Base-by-base conservation (phyloP, 2,888 invertebrate species). In the Harmothoe impar region DNA sequence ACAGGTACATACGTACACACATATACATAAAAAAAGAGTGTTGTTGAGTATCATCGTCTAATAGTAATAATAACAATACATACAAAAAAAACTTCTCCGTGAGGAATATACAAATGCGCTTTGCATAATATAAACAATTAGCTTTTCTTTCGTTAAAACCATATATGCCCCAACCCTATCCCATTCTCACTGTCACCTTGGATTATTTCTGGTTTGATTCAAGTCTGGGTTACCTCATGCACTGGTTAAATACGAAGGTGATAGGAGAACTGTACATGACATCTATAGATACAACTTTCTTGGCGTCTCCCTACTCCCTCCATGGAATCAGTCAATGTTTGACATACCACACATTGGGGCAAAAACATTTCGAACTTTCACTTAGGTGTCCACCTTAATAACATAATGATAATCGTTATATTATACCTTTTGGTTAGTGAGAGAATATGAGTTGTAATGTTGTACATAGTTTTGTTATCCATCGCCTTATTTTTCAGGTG, bases 331-430 rank as follows among this genome's bases (percentile, higher is more conserved):
- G 86, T 86, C 86, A 86, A 86, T 54, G 56, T 54, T 25, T 54
- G 86, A 86, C 86, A 86, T 86, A 86, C 86, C 86, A 86, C 86
- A 54, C 54, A 86, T 29, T 52, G 56, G 56, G 86, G 56, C 15
- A 29, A 43, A 86, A 86, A 29, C 52, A 54, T 43, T 20, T 84
- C 84, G 5, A 84, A 43, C 29, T 0, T 86, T 29, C 56, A 56
- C 86, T 31, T 52, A n/a, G 85, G 51, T 85, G 52, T 23, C 52
- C 52, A 86, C 52, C 52, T 54, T 25, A 54, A 86, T 5, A 86
- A 54, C 43, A 84, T 52, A 84, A 84, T 84, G 43, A 84, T 35
- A 84, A 15, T 35, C 33, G 81, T 81, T 20, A 23, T 81, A 81
- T n/a, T 35, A 81, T 81, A 81, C 15, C 81, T n/a, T 29, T 81